Conservation (phyloP, 2,113 vertebrate genomes). For the Murina feae region DNA sequence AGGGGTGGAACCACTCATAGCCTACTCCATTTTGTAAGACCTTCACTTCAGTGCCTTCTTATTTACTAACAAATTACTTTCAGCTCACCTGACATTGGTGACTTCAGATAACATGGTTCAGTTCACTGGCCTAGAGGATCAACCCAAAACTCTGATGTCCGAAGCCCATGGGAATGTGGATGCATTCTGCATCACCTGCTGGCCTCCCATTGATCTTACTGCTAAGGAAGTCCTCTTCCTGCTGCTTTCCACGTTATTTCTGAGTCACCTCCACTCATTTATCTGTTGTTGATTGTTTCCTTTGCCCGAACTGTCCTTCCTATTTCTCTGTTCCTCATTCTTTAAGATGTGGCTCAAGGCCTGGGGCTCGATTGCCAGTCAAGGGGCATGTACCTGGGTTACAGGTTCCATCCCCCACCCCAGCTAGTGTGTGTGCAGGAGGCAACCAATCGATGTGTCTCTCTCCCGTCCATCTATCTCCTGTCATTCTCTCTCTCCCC, state of each 20-base stretch:
- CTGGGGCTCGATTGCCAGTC: too few relatives aligned
- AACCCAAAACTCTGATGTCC: background rate
- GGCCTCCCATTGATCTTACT: background rate
- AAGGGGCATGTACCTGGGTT: too few relatives aligned
- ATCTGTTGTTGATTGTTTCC: background rate
- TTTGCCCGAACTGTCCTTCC: background rate
- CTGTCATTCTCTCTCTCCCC: too few relatives aligned
- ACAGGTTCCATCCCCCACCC: too few relatives aligned
- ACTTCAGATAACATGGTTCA: background rate
- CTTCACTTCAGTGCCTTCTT: background rate
- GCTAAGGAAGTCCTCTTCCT: background rate
- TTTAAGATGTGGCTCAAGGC: background rate
- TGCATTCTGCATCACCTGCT: fast-evolving
- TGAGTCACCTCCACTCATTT: background rate
- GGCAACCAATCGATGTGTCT: too few relatives aligned
- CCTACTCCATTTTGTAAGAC: background rate
- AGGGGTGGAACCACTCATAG: background rate
- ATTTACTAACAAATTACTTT: background rate
- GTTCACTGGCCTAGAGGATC: background rate
- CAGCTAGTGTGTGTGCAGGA: too few relatives aligned
- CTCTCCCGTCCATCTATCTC: too few relatives aligned
- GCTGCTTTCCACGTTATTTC: background rate
- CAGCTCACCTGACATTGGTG: background rate
- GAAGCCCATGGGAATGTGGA: background rate
- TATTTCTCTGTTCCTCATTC: background rate